These are phyloP conservation scores for Chydorus sphaericus DNA, from an alignment of 2,888 invertebrate species.

Conservation along the genomic window DNA sequence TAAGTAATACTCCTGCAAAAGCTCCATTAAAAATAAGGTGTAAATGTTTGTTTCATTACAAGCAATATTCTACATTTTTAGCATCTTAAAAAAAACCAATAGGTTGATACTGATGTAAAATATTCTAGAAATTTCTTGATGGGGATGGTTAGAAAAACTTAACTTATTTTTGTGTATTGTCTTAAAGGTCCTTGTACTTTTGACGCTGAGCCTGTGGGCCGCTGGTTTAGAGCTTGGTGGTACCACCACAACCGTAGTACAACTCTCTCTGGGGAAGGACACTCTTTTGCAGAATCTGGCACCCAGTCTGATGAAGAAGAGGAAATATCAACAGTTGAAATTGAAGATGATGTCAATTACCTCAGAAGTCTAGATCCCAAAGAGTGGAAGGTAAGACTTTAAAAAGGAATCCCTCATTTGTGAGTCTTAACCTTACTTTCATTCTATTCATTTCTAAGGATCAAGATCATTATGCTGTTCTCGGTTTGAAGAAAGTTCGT, in stretches of 20 bases:
- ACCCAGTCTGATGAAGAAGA: constrained; percentile 19
- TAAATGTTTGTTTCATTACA: no score
- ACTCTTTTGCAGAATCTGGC: constrained; percentile 2
- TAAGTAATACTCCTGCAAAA: no score
- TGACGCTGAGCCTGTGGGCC: constrained; percentile 15
- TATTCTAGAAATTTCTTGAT: no score
- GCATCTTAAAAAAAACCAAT: no score
- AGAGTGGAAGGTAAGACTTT: constrained; percentile 61
- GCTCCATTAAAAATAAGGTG: no score
- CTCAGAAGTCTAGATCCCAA: constrained; percentile 81
- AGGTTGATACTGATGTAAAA: no score
- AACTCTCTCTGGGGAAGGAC: neutral
- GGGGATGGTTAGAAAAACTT: no score
- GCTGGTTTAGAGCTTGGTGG: constrained; percentile 17
- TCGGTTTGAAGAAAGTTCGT: constrained; percentile 72
- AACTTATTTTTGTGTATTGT: no score
- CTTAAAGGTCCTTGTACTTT: neutral
- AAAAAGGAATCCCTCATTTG: neutral
- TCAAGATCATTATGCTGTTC: constrained; percentile 92
- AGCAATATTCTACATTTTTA: no score
- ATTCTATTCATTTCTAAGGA: constrained; percentile 33
- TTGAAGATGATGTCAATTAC: constrained; percentile 51
- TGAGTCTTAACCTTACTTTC: neutral
- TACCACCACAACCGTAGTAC: constrained; percentile 8
- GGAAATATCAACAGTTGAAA: constrained; percentile 19